phyloP scores from a whole-genome alignment of 2,797 vertebrate species.

The Gymnodraco acuticeps region DNA sequence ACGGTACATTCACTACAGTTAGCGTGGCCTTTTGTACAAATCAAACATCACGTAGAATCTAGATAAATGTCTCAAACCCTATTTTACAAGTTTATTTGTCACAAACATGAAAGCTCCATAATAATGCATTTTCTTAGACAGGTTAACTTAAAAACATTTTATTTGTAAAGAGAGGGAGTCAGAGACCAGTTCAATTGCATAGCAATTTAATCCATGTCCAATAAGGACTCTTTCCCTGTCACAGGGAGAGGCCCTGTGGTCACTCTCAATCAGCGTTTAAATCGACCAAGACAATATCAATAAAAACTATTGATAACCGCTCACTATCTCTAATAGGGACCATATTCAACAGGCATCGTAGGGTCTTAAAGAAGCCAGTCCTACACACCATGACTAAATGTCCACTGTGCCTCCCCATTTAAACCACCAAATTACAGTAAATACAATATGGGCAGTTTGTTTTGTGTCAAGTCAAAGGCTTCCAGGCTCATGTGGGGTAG shows the following conservation, averaged over 20 bases:
- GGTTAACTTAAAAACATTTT: slow-evolving; percentile 84
- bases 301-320: slow-evolving; percentile 84
- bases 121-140: slow-evolving; percentile 79
- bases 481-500: slow-evolving; percentile 79
- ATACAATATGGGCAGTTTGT: slow-evolving; percentile 81
- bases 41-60: slow-evolving; percentile 66
- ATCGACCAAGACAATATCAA: slow-evolving; percentile 84
- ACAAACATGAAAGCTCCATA: slow-evolving; percentile 81
- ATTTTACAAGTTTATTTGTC: slow-evolving; percentile 79
- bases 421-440: slow-evolving; percentile 82
- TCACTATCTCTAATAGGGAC: slow-evolving; percentile 84
- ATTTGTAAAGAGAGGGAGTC: slow-evolving; percentile 86
- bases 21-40: slow-evolving; percentile 42
- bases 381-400: slow-evolving; percentile 80
- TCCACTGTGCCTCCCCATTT: slow-evolving; percentile 79
- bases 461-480: slow-evolving; percentile 81
- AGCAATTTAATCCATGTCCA: slow-evolving; percentile 90
- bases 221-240: slow-evolving; percentile 85
- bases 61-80: slow-evolving; percentile 71
- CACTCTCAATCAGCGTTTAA: slow-evolving; percentile 82
- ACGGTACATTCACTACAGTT: slow-evolving; percentile 68
- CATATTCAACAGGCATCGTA: slow-evolving; percentile 81
- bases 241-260: slow-evolving; percentile 85
- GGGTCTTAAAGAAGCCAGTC: slow-evolving; percentile 82
- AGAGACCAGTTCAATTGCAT: slow-evolving; percentile 90